These are phyloP conservation scores for Ennomos erosarius DNA, from an alignment of 2,888 invertebrate species.

Conservation along the genomic window DNA sequence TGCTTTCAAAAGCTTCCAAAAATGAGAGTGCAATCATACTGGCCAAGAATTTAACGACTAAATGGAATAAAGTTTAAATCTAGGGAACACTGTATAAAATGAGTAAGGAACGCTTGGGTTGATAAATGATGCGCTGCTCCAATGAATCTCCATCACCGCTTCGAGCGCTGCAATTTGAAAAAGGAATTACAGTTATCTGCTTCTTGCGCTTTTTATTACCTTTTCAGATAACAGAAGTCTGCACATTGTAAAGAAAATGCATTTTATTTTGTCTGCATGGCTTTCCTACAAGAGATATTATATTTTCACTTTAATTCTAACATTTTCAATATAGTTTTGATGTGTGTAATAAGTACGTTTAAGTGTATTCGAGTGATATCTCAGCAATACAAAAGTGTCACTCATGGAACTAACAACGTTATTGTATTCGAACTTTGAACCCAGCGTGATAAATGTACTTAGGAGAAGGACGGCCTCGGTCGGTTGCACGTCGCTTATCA, in stretches of 20 bases:
- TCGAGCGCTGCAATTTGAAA: constrained; percentile 69
- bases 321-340: constrained; percentile 23
- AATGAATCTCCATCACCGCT: constrained; percentile 79
- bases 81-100: constrained; percentile 63
- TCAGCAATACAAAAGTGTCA: constrained; percentile 38
- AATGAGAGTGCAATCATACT: constrained; percentile 61
- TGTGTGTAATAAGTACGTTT: constrained; percentile 12
- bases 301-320: constrained; percentile 16
- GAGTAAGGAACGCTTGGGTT: constrained; percentile 70
- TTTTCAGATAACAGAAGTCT: constrained; percentile 47
- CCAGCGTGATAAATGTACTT: constrained; percentile 66
- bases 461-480: constrained; percentile 53
- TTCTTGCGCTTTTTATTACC: constrained; percentile 54
- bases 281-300: constrained; percentile 22
- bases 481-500: constrained; percentile 70
- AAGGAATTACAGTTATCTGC: constrained; percentile 65
- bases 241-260: constrained; percentile 41
- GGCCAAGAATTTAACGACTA: constrained; percentile 59
- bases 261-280: constrained; percentile 31
- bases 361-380: constrained; percentile 23
- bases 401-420: constrained; percentile 45
- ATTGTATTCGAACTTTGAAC: constrained; percentile 75
- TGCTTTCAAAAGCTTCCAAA: constrained; percentile 55
- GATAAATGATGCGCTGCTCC: constrained; percentile 76
- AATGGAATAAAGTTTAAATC: constrained; percentile 67